phyloP scores from a whole-genome alignment of 2,797 vertebrate species.

The Leptatherina wallacei region DNA sequence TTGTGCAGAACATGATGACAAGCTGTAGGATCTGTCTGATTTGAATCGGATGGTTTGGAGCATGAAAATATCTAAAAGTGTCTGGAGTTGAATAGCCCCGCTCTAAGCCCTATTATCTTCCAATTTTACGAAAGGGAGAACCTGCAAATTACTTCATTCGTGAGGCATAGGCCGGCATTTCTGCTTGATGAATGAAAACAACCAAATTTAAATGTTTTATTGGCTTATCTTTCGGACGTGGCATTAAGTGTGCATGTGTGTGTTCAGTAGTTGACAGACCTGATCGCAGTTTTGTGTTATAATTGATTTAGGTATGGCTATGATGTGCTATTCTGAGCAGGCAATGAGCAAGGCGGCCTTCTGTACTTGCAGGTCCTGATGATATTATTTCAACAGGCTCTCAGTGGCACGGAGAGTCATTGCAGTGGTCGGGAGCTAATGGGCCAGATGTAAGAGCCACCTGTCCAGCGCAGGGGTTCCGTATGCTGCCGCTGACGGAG shows the following conservation, averaged over 20 bases:
- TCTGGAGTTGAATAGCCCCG: background rate
- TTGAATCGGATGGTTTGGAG: background rate
- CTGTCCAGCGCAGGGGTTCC: slow-evolving; percentile 63
- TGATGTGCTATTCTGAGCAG: slow-evolving; percentile 50
- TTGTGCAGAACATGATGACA: background rate
- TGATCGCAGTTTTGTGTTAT: slow-evolving; percentile 2
- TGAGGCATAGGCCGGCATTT: background rate
- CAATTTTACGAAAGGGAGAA: background rate
- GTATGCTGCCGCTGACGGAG: slow-evolving; percentile 62
- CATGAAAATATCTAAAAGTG: background rate
- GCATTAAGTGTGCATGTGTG: background rate
- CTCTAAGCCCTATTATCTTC: background rate
- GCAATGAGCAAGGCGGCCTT: slow-evolving; percentile 55
- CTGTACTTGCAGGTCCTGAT: slow-evolving; percentile 60
- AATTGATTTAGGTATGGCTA: background rate
- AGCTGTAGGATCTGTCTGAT: background rate
- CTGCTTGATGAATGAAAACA: background rate
- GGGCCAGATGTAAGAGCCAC: slow-evolving; percentile 79
- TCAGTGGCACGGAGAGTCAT: slow-evolving; percentile 68
- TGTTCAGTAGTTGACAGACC: background rate
- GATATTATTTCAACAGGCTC: slow-evolving; percentile 75
- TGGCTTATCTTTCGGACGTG: background rate
- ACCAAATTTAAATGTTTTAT: background rate
- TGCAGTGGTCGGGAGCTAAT: slow-evolving; percentile 73
- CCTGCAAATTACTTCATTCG: background rate